These are phyloP conservation scores for Pollenia amentaria DNA, from an alignment of 2,888 invertebrate species.

Conservation along the genomic window DNA sequence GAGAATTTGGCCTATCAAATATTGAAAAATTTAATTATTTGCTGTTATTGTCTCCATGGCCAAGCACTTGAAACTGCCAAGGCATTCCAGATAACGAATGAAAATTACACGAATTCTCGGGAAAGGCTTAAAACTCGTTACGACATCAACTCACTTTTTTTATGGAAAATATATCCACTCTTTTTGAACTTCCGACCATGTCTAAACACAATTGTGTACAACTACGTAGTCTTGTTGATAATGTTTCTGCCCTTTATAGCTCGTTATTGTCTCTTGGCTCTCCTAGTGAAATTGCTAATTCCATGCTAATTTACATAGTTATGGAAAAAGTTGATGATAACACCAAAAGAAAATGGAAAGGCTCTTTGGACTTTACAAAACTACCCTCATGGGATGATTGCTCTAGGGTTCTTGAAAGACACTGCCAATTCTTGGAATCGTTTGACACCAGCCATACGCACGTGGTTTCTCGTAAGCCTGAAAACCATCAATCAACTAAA, in stretches of 20 bases:
- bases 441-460: neutral
- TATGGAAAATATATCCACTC: no score
- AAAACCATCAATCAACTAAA: neutral
- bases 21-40: neutral
- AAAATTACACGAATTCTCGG: conserved; percentile 37
- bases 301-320: no score
- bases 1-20: neutral
- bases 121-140: neutral
- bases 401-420: conserved; percentile 2
- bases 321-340: neutral
- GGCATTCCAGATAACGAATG: conserved; percentile 18
- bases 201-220: neutral
- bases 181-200: neutral
- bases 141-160: neutral
- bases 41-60: neutral
- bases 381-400: neutral
- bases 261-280: no score
- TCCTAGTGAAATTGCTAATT: no score
- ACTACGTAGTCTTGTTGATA: neutral
- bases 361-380: neutral
- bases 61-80: neutral
- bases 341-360: no score
- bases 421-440: conserved; percentile 5
- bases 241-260: no score
- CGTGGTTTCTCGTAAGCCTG: neutral